Conservation (phyloP, 2,888 invertebrate genomes). For the Volucella inflata region DNA sequence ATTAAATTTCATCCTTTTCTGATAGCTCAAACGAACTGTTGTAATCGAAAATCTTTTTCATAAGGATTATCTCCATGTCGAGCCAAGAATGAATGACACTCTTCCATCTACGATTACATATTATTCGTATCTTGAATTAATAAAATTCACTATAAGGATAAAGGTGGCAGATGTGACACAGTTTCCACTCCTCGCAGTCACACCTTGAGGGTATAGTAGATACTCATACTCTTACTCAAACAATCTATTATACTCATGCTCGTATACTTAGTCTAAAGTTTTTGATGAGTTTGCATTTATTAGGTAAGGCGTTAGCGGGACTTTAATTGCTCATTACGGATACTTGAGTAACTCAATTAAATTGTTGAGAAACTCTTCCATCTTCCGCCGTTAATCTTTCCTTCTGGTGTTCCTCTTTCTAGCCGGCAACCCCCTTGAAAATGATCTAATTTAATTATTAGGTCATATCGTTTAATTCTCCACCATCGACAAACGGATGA, state of each 20-base stretch:
- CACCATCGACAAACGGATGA: background rate
- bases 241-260: too few relatives aligned
- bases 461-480: constrained; percentile 35
- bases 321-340: constrained; percentile 69
- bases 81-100: constrained; percentile 33
- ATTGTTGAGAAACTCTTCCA: constrained; percentile 37
- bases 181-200: background rate
- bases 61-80: constrained; percentile 8
- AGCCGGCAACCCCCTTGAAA: background rate
- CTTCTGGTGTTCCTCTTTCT: background rate
- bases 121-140: constrained; percentile 56
- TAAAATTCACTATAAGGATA: constrained; percentile 33
- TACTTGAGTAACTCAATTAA: constrained; percentile 60
- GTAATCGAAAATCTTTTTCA: constrained; percentile 43
- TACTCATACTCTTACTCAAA: background rate
- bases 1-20: too few relatives aligned
- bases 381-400: too few relatives aligned
- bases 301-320: constrained; percentile 45
- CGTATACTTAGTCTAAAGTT: constrained; percentile 29
- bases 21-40: background rate
- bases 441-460: constrained; percentile 64
- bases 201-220: background rate
- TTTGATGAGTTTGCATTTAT: constrained; percentile 65
- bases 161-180: background rate
- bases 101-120: constrained; percentile 33